Evolutionary conservation across 1,140 invertebrate species (phyloP), one percentile per base, ranked within the genome.

Genomic region (Lordiphosa stackelbergi): DNA sequence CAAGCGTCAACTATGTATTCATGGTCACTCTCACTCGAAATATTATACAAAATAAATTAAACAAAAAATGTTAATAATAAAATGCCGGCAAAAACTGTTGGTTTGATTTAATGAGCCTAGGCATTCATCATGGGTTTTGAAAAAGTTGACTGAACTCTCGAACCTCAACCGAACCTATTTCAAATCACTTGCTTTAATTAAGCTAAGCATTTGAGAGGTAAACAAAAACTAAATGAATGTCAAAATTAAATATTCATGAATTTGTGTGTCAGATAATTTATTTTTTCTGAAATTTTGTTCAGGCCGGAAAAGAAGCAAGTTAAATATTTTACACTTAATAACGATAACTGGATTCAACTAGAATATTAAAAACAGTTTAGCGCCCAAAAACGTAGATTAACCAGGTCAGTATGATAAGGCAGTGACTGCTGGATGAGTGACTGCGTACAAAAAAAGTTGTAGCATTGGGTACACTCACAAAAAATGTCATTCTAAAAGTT

Each of bases 21-120:
- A 83, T 49, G 72, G 77, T 75, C 75, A 81, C 75, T 81, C 75
- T 81, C 77, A 83, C 77, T 83, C 43, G n/a, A 35, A 59, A 49
- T 62, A 63, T 53, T 61, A 52, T 53, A 63, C n/a, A 40, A 57
- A 65, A 54, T 8, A 36, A 61, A 54, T 16, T 16, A 28, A 19
- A 28, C 5, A 43, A 53, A 43, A 36, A 53, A 47, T 48, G 55
- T 31, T 62, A 49, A 51, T 31, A 49, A 45, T 13, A 41, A 56
- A 53, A 69, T 53, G 22, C 10, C 42, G 41, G 55, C 43, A 43
- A 61, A 66, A 54, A 58, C 65, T 35, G 37, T 22, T 45, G 62
- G 58, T 43, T 55, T 68, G 71, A 81, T 71, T 79, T 81, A 79
- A 79, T 81, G 74, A 81, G 71, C 62, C 57, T n/a, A 51, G 65